Evolutionary conservation across 2,113 vertebrate genomes (phyloP).

Genomic region (Micromys minutus): DNA sequence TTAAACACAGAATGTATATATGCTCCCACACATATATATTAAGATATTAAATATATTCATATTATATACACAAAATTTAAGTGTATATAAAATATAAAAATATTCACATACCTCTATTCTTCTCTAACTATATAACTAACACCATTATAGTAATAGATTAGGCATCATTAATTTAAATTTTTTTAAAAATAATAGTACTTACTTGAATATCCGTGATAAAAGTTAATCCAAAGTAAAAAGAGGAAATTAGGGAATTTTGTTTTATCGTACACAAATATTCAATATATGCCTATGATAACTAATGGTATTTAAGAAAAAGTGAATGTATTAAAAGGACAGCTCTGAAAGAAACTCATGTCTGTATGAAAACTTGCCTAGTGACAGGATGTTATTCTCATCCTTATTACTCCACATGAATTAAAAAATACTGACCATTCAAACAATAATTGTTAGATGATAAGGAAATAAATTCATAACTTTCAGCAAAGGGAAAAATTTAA

Average conservation of each 20-base stretch:
- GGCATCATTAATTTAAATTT: neutral
- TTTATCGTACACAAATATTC: neutral
- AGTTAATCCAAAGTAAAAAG: neutral
- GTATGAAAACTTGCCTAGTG: neutral
- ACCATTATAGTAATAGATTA: neutral
- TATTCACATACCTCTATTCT: neutral
- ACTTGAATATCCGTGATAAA: neutral
- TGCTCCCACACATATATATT: neutral
- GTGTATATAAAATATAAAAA: neutral
- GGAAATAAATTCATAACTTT: neutral
- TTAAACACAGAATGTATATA: neutral
- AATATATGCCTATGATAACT: neutral
- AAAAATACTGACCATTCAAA: neutral
- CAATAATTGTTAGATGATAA: neutral
- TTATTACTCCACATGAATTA: neutral
- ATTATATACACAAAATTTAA: neutral
- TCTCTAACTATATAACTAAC: neutral
- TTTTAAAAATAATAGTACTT: neutral
- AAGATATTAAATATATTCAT: neutral
- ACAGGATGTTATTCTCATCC: neutral
- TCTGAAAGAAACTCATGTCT: neutral
- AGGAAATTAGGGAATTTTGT: neutral
- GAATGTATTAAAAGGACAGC: neutral
- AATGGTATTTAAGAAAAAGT: neutral
- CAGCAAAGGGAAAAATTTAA: neutral